A percentile compares a stretch with the other conserved stretches of the same genome.
Evolutionary conservation across 2,113 vertebrate genomes (phyloP).

Genomic region (Poeciliopsis turrubarensis): DNA sequence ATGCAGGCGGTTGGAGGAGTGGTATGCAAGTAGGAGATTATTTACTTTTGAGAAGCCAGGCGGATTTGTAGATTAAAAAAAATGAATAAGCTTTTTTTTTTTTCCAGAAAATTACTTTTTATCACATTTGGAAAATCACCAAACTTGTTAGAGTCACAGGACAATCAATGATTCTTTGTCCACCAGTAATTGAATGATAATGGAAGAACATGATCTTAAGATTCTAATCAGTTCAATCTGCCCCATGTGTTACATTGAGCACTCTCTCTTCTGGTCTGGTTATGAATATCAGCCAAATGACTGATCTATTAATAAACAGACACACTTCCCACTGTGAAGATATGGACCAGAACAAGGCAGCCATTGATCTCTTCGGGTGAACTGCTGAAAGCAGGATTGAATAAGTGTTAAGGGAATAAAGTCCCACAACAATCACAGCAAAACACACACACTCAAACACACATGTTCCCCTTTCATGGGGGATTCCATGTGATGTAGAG

Average conservation of each 20-base stretch:
- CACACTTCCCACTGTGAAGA: conserved; percentile 48
- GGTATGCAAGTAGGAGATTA: neutral
- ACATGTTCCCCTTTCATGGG: conserved; percentile 56
- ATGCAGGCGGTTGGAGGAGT: neutral
- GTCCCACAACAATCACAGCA: conserved; percentile 43
- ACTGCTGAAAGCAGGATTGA: conserved; percentile 57
- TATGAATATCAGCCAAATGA: conserved; percentile 67
- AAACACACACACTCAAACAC: conserved; percentile 29
- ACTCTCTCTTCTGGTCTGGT: conserved; percentile 55
- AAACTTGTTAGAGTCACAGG: neutral
- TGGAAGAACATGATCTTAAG: conserved; percentile 46
- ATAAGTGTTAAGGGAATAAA: conserved; percentile 57
- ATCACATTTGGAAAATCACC: neutral
- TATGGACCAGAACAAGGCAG: conserved; percentile 61
- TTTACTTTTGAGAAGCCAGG: neutral
- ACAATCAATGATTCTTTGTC: neutral
- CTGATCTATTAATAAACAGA: conserved; percentile 71
- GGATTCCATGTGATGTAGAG: conserved; percentile 70
- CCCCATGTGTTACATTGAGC: conserved; percentile 46
- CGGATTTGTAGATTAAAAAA: neutral
- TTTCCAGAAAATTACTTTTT: neutral
- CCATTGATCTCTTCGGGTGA: conserved; percentile 64
- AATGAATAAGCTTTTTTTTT: neutral
- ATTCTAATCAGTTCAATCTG: conserved; percentile 67
- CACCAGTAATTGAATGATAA: conserved; percentile 33